Conservation (phyloP, 2,797 vertebrate genomes). For the Lagodon rhomboides region DNA sequence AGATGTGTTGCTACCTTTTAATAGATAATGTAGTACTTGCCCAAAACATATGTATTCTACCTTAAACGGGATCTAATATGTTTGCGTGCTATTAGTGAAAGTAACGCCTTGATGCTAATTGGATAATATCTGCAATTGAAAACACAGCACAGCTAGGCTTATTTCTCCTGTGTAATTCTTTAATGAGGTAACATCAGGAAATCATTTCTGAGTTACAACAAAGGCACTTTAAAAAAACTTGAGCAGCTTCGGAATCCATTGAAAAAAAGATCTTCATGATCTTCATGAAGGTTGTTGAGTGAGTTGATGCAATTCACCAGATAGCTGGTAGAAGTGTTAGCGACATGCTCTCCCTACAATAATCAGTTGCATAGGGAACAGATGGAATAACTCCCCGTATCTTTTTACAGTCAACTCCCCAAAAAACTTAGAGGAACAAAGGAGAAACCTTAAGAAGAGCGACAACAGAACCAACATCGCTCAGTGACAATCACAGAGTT, state of each 20-base stretch:
- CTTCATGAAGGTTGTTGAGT: too few species aligned
- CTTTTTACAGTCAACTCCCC: neutral
- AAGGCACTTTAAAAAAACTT: too few species aligned
- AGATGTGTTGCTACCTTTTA: conserved; percentile 18
- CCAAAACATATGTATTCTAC: neutral
- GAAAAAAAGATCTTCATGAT: too few species aligned
- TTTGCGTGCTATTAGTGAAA: neutral
- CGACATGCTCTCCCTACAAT: too few species aligned
- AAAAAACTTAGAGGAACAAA: neutral
- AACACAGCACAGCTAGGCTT: neutral
- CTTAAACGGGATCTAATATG: neutral
- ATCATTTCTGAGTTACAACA: too few species aligned
- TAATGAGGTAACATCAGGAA: too few species aligned
- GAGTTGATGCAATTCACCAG: too few species aligned
- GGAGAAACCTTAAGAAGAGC: neutral
- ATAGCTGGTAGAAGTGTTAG: too few species aligned
- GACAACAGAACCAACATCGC: neutral
- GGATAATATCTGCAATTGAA: neutral
- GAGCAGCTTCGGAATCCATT: too few species aligned
- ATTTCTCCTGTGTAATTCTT: neutral
- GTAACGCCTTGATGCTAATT: neutral
- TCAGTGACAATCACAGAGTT: neutral
- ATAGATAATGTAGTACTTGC: neutral
- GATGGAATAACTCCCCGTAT: accelerated
- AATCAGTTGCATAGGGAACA: neutral